A percentile compares a stretch with the other conserved stretches of the same genome.
phyloP scores from a whole-genome alignment of 1,140 invertebrate genomes.

The Polypedilum vanderplanki region DNA sequence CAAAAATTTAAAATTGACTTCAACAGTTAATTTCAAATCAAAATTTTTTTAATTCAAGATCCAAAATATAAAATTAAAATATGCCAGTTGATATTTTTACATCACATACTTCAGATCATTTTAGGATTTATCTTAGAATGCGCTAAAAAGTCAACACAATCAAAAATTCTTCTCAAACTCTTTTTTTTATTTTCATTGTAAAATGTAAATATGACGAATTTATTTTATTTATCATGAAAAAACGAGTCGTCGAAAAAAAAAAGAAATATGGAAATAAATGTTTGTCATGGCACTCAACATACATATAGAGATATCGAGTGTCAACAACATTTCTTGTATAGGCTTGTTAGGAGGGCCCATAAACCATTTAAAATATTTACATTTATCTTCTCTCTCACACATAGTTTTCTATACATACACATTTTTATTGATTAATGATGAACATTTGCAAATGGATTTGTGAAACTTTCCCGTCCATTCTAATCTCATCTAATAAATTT shows the following conservation, averaged over 20 bases:
- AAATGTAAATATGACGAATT: background rate
- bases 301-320: slow-evolving; percentile 12
- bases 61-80: too few relatives aligned
- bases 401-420: background rate
- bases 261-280: background rate
- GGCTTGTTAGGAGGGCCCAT: background rate
- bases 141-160: too few relatives aligned
- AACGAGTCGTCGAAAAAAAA: background rate
- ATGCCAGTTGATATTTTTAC: too few relatives aligned
- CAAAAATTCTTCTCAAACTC: too few relatives aligned
- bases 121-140: too few relatives aligned
- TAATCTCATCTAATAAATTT: too few relatives aligned
- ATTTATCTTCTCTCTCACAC: slow-evolving; percentile 1
- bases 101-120: too few relatives aligned
- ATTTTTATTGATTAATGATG: slow-evolving; percentile 12
- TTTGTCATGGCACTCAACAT: slow-evolving; percentile 17
- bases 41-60: too few relatives aligned
- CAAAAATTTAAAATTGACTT: too few relatives aligned
- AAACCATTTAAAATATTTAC: slow-evolving; percentile 14
- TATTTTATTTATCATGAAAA: background rate
- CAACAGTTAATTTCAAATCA: too few relatives aligned
- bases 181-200: background rate
- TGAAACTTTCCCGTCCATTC: too few relatives aligned
- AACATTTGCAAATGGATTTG: background rate
- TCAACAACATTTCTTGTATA: background rate